phyloP scores from a whole-genome alignment of 2,113 vertebrate genomes.

The Nannospalax galili region DNA sequence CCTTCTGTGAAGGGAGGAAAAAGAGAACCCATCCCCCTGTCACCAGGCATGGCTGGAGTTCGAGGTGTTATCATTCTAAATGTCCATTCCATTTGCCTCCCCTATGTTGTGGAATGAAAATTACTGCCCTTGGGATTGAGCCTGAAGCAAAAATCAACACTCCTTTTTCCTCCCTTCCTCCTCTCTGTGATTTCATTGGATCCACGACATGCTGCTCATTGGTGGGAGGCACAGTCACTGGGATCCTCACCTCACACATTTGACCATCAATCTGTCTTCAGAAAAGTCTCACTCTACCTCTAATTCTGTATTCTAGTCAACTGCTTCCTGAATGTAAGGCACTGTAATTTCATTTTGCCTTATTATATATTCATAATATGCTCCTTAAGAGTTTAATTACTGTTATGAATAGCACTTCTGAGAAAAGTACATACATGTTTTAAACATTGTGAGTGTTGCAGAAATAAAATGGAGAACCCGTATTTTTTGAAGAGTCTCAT shows the following conservation, averaged over 20 bases:
- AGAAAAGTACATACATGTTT: not conserved
- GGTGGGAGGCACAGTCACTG: not conserved
- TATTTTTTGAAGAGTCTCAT: not conserved
- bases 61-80: not conserved
- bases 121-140: not conserved
- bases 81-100: conserved; percentile 5
- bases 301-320: not conserved
- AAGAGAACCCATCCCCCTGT: too few relatives aligned
- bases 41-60: not conserved
- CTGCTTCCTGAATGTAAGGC: not conserved
- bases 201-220: not conserved
- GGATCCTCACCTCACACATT: not conserved
- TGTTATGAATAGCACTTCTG: not conserved
- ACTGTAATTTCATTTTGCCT: not conserved
- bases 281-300: not conserved
- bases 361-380: not conserved
- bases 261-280: not conserved
- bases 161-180: not conserved
- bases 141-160: conserved; percentile 43
- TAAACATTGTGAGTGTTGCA: not conserved
- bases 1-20: not conserved
- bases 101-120: conserved; percentile 50
- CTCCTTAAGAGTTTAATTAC: not conserved
- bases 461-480: not conserved
- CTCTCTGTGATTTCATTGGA: conserved; percentile 29